phyloP scores from a whole-genome alignment of 2,888 invertebrate species.

The Pseudococcus jackbeardsleyi region DNA sequence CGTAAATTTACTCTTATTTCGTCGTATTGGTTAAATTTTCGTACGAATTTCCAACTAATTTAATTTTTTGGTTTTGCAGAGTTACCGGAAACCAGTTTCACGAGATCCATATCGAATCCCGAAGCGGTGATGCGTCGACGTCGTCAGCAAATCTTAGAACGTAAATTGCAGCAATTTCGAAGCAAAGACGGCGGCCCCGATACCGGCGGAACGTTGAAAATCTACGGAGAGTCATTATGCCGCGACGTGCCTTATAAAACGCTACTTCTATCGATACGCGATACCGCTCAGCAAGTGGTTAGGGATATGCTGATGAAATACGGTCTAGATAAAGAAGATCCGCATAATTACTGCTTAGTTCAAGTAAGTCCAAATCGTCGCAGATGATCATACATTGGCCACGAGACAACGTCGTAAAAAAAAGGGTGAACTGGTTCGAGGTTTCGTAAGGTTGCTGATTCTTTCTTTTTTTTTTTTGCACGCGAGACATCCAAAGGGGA shows the following conservation, averaged over 20 bases:
- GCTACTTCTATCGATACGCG: slow-evolving; percentile 90
- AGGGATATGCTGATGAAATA: slow-evolving; percentile 98
- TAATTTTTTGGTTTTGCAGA: slow-evolving; percentile 73
- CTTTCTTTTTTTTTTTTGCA: neutral
- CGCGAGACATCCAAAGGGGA: neutral
- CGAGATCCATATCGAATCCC: slow-evolving; percentile 98
- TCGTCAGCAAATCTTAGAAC: slow-evolving; percentile 95
- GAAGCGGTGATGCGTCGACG: slow-evolving; percentile 99
- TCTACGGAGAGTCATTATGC: slow-evolving; percentile 96
- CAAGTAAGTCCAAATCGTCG: slow-evolving; percentile 79
- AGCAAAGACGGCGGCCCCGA: slow-evolving; percentile 96
- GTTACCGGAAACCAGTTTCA: slow-evolving; percentile 97
- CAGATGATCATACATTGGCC: neutral
- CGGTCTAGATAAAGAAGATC: slow-evolving; percentile 90
- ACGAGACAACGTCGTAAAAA: neutral
- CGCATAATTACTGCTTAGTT: slow-evolving; percentile 92
- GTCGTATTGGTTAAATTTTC: neutral
- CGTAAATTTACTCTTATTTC: neutral
- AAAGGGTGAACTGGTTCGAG: slow-evolving; percentile 20
- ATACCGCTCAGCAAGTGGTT: slow-evolving; percentile 92
- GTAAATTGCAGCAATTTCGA: slow-evolving; percentile 94
- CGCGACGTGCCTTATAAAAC: slow-evolving; percentile 99
- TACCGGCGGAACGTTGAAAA: slow-evolving; percentile 90
- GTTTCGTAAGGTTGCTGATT: neutral
- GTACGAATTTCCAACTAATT: neutral